These are phyloP conservation scores for Psophia crepitans DNA, from an alignment of 2,113 vertebrate genomes.

Conservation along the genomic window DNA sequence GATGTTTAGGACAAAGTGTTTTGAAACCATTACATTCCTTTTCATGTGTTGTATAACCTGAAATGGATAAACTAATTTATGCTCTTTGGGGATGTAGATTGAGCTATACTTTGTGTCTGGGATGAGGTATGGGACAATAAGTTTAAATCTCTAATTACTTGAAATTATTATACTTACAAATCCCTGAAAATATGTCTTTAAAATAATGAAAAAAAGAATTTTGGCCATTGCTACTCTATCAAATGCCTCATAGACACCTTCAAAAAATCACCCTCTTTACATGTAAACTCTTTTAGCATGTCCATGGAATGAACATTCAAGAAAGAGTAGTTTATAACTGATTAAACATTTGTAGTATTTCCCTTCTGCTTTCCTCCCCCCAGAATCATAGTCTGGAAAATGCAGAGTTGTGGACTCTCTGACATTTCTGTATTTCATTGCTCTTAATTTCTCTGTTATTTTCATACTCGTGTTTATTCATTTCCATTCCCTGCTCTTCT, in stretches of 20 bases:
- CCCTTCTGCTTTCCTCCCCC: neutral
- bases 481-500: neutral
- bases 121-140: conserved; percentile 12
- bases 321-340: neutral
- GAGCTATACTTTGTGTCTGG: conserved; percentile 28
- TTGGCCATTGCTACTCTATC: neutral
- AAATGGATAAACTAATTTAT: conserved; percentile 37
- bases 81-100: neutral
- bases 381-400: neutral
- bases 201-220: neutral
- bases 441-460: neutral
- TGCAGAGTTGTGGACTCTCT: neutral
- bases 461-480: neutral
- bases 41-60: conserved; percentile 42
- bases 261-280: neutral
- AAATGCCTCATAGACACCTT: neutral
- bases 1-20: conserved; percentile 14
- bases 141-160: conserved; percentile 5
- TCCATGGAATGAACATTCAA: neutral
- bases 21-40: conserved; percentile 38
- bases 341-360: neutral
- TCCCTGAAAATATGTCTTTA: conserved; percentile 5
- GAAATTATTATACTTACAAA: conserved; percentile 12
- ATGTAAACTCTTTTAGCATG: neutral
- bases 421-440: neutral